phyloP scores from a whole-genome alignment of 2,888 invertebrate genomes.

The Spilarctia lutea region DNA sequence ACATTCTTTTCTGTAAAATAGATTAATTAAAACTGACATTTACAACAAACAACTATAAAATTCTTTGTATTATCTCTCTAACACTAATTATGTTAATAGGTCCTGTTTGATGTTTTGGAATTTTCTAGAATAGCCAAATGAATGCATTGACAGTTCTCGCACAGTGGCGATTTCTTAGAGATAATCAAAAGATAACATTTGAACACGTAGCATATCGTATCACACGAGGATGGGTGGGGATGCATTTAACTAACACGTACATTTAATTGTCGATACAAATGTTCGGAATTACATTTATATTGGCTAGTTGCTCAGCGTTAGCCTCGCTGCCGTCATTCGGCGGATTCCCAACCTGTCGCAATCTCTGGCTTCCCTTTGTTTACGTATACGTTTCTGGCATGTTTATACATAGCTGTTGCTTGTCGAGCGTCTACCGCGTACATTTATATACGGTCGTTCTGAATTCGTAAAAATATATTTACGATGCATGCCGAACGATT shows the following conservation, averaged over 20 bases:
- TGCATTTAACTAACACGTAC: slow-evolving; percentile 61
- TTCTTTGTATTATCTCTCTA: slow-evolving; percentile 80
- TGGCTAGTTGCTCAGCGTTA: slow-evolving; percentile 39
- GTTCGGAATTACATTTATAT: slow-evolving; percentile 52
- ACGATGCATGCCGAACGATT: slow-evolving; percentile 29
- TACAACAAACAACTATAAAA: slow-evolving; percentile 87
- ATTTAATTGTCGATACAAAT: slow-evolving; percentile 66
- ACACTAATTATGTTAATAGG: slow-evolving; percentile 79
- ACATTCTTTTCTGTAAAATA: slow-evolving; percentile 85
- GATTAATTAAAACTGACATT: slow-evolving; percentile 86
- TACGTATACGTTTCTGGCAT: slow-evolving; percentile 23
- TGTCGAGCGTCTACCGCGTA: slow-evolving; percentile 13
- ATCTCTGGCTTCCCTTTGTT: slow-evolving; percentile 35
- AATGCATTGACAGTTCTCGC: slow-evolving; percentile 60
- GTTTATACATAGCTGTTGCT: slow-evolving; percentile 18
- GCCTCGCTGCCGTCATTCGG: slow-evolving; percentile 31
- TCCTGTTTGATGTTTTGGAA: slow-evolving; percentile 73
- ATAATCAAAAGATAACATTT: slow-evolving; percentile 66
- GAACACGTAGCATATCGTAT: slow-evolving; percentile 79
- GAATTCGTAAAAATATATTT: slow-evolving; percentile 39
- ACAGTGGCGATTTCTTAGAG: slow-evolving; percentile 55
- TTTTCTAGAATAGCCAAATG: slow-evolving; percentile 63
- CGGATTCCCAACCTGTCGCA: slow-evolving; percentile 40
- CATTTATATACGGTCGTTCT: slow-evolving; percentile 21
- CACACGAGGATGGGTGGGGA: slow-evolving; percentile 74